Percentiles rank a stretch among this genome's conserved stretches.
These are phyloP conservation scores for Tridacna gigas DNA, from an alignment of 2,888 invertebrate genomes.

Conservation along the genomic window DNA sequence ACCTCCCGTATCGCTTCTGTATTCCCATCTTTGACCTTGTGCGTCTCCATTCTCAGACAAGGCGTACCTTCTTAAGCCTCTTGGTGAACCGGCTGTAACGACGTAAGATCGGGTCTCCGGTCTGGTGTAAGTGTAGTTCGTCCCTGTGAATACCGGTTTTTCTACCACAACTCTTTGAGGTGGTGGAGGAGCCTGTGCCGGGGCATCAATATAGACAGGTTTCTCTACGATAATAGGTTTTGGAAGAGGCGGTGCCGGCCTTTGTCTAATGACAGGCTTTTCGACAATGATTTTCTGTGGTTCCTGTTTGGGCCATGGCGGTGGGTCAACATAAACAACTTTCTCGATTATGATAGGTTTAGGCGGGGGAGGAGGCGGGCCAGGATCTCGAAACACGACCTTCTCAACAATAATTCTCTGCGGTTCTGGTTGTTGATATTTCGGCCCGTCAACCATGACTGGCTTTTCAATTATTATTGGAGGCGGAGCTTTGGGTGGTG, in stretches of 20 bases:
- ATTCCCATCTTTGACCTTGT: slow-evolving; percentile 19
- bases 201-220: slow-evolving; percentile 52
- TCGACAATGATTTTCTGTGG: slow-evolving; percentile 57
- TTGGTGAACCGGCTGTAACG: slow-evolving; percentile 26
- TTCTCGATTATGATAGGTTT: slow-evolving; percentile 58
- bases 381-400: slow-evolving; percentile 46
- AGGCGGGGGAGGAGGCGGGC: slow-evolving; percentile 56
- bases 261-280: slow-evolving; percentile 52
- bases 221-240: slow-evolving; percentile 57
- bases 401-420: slow-evolving; percentile 58
- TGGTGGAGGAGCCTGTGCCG: slow-evolving; percentile 24
- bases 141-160: slow-evolving; percentile 46
- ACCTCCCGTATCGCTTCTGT: slow-evolving; percentile 25
- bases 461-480: slow-evolving; percentile 53
- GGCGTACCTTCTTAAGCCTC: slow-evolving; percentile 50
- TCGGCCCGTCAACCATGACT: slow-evolving; percentile 34
- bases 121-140: slow-evolving; percentile 29
- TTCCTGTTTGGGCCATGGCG: slow-evolving; percentile 57
- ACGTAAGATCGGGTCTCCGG: slow-evolving; percentile 42
- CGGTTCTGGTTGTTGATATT: slow-evolving; percentile 51
- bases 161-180: slow-evolving; percentile 54
- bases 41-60: slow-evolving; percentile 49
- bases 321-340: slow-evolving; percentile 52
- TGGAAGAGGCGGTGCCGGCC: slow-evolving; percentile 38
- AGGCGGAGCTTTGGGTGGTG: slow-evolving; percentile 46